Evolutionary conservation across 2,888 invertebrate genomes (phyloP), one percentile per base, ranked within the genome.

Genomic region (Cataglyphis cursor): DNA sequence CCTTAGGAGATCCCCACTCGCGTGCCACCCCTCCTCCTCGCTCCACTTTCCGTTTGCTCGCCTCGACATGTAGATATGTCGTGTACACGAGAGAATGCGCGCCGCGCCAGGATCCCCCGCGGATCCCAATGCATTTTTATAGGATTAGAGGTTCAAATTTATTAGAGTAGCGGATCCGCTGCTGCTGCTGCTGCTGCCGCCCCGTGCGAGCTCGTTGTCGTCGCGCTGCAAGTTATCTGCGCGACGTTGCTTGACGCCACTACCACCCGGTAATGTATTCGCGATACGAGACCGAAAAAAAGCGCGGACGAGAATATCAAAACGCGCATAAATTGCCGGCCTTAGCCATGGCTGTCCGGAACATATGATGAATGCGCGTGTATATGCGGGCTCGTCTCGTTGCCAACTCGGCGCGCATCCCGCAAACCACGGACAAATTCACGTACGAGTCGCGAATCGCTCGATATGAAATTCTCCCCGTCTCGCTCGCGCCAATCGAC

Each of bases 41-140:
- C n/a, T 15, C 28, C 28, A 10, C 51, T 75, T 64, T 61, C 59
- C 31, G 38, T 70, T 64, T 35, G 51, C 59, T 64, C 54, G 8
- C 24, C 12, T 44, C 61, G 28, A 64, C 44, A 28, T 28, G 44
- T 41, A 18, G 28, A 59, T 64, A 65, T 54, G 75, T 57, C 76
- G 81, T 78, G 73, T 82, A 78, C 61, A 83, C 70, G 57, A 31
- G 38, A 12, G n/a, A 12, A 31, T 15, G 31, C 78, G 31, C 72
- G 83, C 31, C 24, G 48, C 76, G 81, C 66, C 62, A 35, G 59
- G 74, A 83, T 85, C 84, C 86, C 84, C 78, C 76, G 74, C 86
- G 91, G 90, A 93, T 90, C 90, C 48, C 93, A 93, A 93, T 93
- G 93, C 93, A 93, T 93, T 93, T 93, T 93, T 93, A 93, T 93